Percentiles rank a stretch among this genome's conserved stretches.
Conservation (phyloP, 2,113 vertebrate genomes). For the Madoqua kirkii region DNA sequence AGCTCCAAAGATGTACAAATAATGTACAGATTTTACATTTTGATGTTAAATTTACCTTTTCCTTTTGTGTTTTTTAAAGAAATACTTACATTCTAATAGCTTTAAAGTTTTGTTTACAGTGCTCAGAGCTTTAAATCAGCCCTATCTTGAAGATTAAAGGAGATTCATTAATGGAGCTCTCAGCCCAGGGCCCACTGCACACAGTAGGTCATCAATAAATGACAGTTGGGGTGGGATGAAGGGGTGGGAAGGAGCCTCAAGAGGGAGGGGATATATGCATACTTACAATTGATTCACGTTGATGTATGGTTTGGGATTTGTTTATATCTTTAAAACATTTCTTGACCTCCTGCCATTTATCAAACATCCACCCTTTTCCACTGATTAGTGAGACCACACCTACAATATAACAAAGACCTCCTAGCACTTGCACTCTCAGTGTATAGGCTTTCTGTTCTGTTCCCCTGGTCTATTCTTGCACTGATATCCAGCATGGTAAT, state of each 20-base stretch:
- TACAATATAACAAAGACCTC: background rate
- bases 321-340: background rate
- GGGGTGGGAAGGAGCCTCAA: background rate
- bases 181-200: background rate
- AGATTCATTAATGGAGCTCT: accelerated
- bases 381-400: background rate
- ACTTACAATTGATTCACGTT: background rate
- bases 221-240: background rate
- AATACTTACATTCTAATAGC: background rate
- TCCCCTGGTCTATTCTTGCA: background rate
- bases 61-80: background rate
- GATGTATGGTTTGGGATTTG: background rate
- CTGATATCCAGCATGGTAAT: background rate
- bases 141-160: background rate
- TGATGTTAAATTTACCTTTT: background rate
- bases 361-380: background rate
- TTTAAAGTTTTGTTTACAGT: background rate
- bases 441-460: background rate
- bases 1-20: background rate
- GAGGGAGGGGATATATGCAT: background rate
- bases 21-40: background rate
- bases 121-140: background rate
- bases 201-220: accelerated
- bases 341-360: background rate
- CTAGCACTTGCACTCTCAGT: background rate